These are phyloP conservation scores for Sus scrofa DNA, from an alignment of 2,113 vertebrate species.

Conservation along the genomic window DNA sequence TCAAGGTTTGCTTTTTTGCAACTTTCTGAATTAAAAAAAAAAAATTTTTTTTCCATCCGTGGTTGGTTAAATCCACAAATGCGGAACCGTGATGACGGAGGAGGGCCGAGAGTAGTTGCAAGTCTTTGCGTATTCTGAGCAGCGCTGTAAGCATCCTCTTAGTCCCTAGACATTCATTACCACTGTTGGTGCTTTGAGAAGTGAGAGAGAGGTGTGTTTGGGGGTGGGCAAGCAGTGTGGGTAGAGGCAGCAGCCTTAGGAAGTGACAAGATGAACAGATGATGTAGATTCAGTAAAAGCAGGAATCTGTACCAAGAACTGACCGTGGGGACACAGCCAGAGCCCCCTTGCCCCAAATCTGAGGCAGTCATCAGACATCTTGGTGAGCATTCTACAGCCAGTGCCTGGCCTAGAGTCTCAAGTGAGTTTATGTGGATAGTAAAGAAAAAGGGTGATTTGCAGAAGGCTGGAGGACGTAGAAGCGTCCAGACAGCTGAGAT, in stretches of 20 bases:
- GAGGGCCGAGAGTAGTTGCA: not conserved
- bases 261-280: not conserved
- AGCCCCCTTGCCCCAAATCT: not conserved
- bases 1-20: not conserved
- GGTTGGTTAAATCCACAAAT: not conserved
- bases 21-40: not conserved
- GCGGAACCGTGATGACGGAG: not conserved
- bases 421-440: not conserved
- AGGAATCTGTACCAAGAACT: not conserved
- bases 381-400: not conserved
- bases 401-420: not conserved
- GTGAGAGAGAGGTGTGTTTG: not conserved
- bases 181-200: not conserved
- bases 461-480: not conserved
- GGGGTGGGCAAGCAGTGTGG: too few relatives aligned
- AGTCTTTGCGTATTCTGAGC: not conserved
- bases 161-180: not conserved
- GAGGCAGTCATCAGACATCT: not conserved
- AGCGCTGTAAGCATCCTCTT: not conserved
- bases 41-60: not conserved
- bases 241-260: not conserved
- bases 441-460: not conserved
- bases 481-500: not conserved
- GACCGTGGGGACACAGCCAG: not conserved
- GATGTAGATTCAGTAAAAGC: not conserved